A percentile compares a stretch with the other conserved stretches of the same genome.
These are phyloP conservation scores for Agrilus mali DNA, from an alignment of 2,888 invertebrate genomes.

Conservation along the genomic window DNA sequence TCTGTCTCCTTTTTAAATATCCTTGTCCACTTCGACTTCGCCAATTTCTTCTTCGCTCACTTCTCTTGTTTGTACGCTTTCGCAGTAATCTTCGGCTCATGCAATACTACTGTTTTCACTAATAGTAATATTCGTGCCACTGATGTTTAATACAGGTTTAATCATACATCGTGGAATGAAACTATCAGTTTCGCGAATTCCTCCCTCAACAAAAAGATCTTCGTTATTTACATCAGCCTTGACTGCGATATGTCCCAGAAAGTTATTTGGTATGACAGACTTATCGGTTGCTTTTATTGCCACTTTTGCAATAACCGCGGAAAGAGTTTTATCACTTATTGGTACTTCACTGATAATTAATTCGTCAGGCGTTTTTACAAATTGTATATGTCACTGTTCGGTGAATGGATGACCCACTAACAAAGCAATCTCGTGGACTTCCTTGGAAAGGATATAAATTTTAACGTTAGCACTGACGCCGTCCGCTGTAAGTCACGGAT, in stretches of 20 bases:
- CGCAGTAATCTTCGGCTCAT: background rate
- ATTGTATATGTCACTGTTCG: too few relatives aligned
- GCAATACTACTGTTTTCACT: background rate
- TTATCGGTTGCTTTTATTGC: too few relatives aligned
- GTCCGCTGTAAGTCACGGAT: slow-evolving; percentile 1
- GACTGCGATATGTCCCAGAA: background rate
- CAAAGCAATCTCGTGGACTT: slow-evolving; percentile 5
- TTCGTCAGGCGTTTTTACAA: too few relatives aligned
- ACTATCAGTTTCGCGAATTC: slow-evolving; percentile 2
- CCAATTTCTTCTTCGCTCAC: background rate
- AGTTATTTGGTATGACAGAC: too few relatives aligned
- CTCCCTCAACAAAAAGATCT: background rate
- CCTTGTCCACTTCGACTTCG: background rate
- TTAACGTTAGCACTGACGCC: slow-evolving; percentile 3
- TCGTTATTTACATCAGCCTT: background rate
- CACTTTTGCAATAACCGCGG: too few relatives aligned
- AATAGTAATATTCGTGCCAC: background rate
- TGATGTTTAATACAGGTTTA: slow-evolving; percentile 4
- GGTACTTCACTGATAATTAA: too few relatives aligned
- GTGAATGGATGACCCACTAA: too few relatives aligned
- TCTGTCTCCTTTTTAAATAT: background rate
- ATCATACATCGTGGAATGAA: slow-evolving; percentile 10
- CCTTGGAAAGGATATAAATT: slow-evolving; percentile 12
- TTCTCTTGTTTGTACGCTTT: background rate
- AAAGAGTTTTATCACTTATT: too few relatives aligned